Evolutionary conservation across 2,113 vertebrate species (phyloP).

Genomic region (Stegastes partitus): DNA sequence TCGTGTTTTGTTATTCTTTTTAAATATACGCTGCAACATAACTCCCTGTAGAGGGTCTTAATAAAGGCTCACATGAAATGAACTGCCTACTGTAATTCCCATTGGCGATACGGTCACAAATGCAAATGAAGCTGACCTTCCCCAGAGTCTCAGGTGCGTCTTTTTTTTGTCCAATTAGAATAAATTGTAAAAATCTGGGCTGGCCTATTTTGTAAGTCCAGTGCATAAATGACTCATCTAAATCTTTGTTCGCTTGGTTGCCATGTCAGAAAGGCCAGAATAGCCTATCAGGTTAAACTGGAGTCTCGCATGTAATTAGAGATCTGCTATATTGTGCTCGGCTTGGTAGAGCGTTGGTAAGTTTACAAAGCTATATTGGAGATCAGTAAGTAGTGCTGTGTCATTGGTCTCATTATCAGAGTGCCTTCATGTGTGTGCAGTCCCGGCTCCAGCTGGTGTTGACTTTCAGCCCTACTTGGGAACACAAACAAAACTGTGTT

Average conservation of each 20-base stretch:
- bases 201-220: too few species aligned
- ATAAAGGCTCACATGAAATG: too few species aligned
- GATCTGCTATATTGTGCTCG: neutral
- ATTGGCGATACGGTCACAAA: too few species aligned
- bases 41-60: too few species aligned
- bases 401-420: neutral
- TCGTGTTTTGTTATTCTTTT: too few species aligned
- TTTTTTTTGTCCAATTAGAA: too few species aligned
- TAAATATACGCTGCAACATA: too few species aligned
- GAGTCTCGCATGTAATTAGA: constrained; percentile 14
- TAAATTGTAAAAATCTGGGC: too few species aligned
- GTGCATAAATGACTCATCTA: neutral
- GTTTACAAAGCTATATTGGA: neutral
- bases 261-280: neutral
- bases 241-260: constrained; percentile 1
- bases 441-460: constrained; percentile 42
- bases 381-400: constrained; percentile 11
- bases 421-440: neutral
- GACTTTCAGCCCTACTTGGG: constrained; percentile 47
- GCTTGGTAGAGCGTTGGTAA: neutral
- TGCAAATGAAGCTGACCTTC: too few species aligned
- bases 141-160: too few species aligned
- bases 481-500: constrained; percentile 42
- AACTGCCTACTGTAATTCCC: too few species aligned
- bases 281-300: neutral